A percentile compares a stretch with the other conserved stretches of the same genome.
phyloP scores from a whole-genome alignment of 2,888 invertebrate species.

The Choristoneura rosaceana region DNA sequence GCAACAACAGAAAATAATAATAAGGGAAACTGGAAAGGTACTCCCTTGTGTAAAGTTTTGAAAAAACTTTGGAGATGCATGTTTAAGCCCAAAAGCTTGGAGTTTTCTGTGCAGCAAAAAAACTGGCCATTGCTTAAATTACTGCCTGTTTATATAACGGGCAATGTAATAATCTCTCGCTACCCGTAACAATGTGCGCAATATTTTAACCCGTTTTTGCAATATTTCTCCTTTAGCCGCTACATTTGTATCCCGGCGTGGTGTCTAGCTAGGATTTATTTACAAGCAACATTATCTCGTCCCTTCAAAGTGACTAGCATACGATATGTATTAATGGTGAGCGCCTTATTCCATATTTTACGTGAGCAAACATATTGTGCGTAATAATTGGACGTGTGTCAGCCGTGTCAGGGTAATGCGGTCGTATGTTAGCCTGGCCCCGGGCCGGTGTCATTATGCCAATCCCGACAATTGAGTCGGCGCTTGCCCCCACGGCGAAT shows the following conservation, averaged over 20 bases:
- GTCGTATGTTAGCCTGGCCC: conserved; percentile 76
- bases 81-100: too few relatives aligned
- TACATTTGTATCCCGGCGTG: conserved; percentile 73
- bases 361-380: conserved; percentile 76
- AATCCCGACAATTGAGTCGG: conserved; percentile 76
- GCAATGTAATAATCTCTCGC: conserved; percentile 55
- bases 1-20: neutral
- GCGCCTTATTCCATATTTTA: conserved; percentile 79
- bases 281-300: conserved; percentile 78
- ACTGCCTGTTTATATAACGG: conserved; percentile 1
- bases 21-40: too few relatives aligned
- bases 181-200: conserved; percentile 68
- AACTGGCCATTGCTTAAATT: neutral
- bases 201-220: conserved; percentile 76
- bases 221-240: conserved; percentile 74
- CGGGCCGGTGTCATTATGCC: conserved; percentile 78
- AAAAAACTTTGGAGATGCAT: too few relatives aligned
- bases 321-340: conserved; percentile 70
- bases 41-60: too few relatives aligned
- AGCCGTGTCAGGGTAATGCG: conserved; percentile 80
- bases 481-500: conserved; percentile 58
- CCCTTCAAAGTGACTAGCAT: conserved; percentile 74
- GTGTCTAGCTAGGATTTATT: conserved; percentile 78
- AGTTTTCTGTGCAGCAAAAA: neutral
- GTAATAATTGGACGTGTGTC: conserved; percentile 84